phyloP scores from a whole-genome alignment of 30 jellyfish, hydroid and myxozoan genomes.

The Hydra vulgaris region DNA sequence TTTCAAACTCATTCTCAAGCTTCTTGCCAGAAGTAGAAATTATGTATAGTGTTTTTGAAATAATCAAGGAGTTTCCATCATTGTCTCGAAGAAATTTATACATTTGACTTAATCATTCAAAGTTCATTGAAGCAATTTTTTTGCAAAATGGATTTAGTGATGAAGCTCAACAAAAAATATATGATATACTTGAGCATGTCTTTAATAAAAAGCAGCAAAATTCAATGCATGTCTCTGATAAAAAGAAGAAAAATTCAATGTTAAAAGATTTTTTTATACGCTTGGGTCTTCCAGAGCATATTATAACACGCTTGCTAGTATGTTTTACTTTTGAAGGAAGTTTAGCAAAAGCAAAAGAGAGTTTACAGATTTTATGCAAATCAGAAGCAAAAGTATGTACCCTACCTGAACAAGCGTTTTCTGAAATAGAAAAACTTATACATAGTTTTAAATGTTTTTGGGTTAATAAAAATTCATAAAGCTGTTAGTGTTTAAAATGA shows the following conservation, averaged over 20 bases:
- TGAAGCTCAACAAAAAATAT: constrained; percentile 26
- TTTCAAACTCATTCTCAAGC: constrained; percentile 38
- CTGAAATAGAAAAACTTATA: constrained; percentile 38
- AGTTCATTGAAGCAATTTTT: constrained; percentile 53
- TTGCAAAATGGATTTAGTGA: constrained; percentile 40
- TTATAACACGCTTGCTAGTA: constrained; percentile 21
- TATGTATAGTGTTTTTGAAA: constrained; percentile 52
- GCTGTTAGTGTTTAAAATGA: too few species aligned
- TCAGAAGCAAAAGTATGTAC: constrained; percentile 42
- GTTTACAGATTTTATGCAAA: constrained; percentile 47
- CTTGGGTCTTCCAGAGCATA: constrained; percentile 45
- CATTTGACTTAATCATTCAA: constrained; percentile 58
- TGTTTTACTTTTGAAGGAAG: constrained; percentile 59
- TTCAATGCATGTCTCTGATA: too few species aligned
- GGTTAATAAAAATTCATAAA: too few species aligned
- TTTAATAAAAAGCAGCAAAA: constrained; percentile 27
- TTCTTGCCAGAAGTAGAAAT: constrained; percentile 70
- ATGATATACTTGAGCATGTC: constrained; percentile 30
- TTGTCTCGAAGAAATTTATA: constrained; percentile 39
- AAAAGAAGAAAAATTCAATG: constrained; percentile 5
- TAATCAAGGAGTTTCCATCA: constrained; percentile 40
- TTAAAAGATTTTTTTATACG: constrained; percentile 26
- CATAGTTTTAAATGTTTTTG: too few species aligned
- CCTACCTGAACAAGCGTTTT: constrained; percentile 59
- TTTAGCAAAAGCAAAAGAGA: constrained; percentile 46